Conservation (phyloP, 2,797 vertebrate genomes). For the Melanotaenia maccullochi region DNA sequence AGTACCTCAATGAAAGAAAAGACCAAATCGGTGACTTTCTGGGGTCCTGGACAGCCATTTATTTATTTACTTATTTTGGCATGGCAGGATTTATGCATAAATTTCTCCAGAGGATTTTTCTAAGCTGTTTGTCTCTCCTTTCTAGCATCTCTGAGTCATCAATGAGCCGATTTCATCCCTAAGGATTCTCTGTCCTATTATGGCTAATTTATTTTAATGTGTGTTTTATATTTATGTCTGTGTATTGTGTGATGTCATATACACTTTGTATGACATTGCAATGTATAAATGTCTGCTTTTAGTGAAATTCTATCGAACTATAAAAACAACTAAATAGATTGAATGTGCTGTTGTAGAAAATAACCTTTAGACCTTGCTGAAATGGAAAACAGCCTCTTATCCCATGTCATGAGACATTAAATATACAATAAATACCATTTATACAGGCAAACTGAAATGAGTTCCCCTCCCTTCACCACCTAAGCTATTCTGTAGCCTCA, state of each 20-base stretch:
- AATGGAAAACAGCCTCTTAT: slow-evolving; percentile 64
- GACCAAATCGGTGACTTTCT: not conserved
- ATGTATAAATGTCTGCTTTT: slow-evolving; percentile 10
- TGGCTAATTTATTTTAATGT: slow-evolving; percentile 35
- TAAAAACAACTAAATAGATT: slow-evolving; percentile 34
- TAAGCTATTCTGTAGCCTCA: slow-evolving; percentile 49
- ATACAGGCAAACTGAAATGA: slow-evolving; percentile 60
- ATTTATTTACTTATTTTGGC: not conserved
- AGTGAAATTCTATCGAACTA: slow-evolving; percentile 20
- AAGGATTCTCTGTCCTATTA: slow-evolving; percentile 21
- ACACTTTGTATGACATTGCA: slow-evolving; percentile 7
- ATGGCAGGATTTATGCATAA: not conserved
- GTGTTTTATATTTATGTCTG: slow-evolving; percentile 27
- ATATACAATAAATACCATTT: slow-evolving; percentile 72
- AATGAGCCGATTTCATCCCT: slow-evolving; percentile 24
- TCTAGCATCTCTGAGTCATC: slow-evolving; percentile 6
- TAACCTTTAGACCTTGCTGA: slow-evolving; percentile 42
- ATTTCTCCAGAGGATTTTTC: slow-evolving; percentile 1
- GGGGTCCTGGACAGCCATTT: not conserved
- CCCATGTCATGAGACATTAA: slow-evolving; percentile 56
- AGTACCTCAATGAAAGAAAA: not conserved
- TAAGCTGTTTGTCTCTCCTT: slow-evolving; percentile 1
- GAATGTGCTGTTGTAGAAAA: slow-evolving; percentile 32
- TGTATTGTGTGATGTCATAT: slow-evolving; percentile 15
- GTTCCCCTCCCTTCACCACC: slow-evolving; percentile 46